Evolutionary conservation across 2,113 vertebrate species (phyloP).

Genomic region (Hyla sarda): DNA sequence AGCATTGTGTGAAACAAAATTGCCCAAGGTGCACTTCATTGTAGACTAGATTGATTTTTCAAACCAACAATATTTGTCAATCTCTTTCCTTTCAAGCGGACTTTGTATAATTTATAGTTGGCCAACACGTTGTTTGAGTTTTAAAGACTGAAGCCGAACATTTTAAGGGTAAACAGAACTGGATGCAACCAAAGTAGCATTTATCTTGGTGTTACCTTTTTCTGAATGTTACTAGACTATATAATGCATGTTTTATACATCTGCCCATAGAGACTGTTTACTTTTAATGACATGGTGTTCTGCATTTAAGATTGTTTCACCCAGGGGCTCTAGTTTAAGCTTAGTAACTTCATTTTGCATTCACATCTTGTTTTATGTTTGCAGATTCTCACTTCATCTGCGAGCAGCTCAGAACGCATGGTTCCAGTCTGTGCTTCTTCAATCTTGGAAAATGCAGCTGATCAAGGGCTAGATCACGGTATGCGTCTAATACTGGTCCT

Average conservation of each 20-base stretch:
- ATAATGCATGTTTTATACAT: not conserved
- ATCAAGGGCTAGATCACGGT: conserved; percentile 33
- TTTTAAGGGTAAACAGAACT: not conserved
- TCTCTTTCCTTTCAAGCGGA: not conserved
- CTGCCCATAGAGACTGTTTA: not conserved
- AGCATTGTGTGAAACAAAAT: conserved; percentile 23
- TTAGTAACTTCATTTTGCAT: conserved; percentile 9
- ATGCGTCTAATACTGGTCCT: not conserved
- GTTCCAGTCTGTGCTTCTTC: conserved; percentile 20
- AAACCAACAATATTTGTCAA: conserved; percentile 29
- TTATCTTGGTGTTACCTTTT: not conserved
- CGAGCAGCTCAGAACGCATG: not conserved
- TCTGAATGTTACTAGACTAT: not conserved
- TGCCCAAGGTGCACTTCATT: not conserved
- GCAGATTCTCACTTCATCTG: conserved; percentile 22
- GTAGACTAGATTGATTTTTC: conserved; percentile 13
- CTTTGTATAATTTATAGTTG: conserved; percentile 13
- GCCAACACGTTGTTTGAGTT: conserved; percentile 16
- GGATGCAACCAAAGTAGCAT: not conserved
- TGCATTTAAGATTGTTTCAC: conserved; percentile 14
- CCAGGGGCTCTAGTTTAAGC: not conserved
- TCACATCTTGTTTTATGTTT: conserved; percentile 20
- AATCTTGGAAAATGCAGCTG: conserved; percentile 25
- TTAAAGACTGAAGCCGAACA: conserved; percentile 16
- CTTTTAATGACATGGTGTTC: conserved; percentile 1